These are phyloP conservation scores for Laothoe populi DNA, from an alignment of 2,888 invertebrate genomes.

Conservation along the genomic window DNA sequence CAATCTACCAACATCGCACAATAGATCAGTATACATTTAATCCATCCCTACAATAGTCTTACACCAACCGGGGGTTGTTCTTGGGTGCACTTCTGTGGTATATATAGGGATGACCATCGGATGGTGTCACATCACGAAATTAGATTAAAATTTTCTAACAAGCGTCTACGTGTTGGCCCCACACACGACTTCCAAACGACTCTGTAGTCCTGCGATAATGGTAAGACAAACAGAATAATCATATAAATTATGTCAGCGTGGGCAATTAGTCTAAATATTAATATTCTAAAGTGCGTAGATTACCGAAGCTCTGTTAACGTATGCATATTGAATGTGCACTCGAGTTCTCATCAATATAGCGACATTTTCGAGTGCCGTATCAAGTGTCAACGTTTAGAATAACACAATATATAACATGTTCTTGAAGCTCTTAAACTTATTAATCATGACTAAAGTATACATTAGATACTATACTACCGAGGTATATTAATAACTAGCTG, in stretches of 20 bases:
- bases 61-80: no score
- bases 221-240: no score
- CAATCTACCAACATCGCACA: no score
- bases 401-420: neutral
- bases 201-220: no score
- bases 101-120: no score
- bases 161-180: no score
- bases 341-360: neutral
- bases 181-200: no score
- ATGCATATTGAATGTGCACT: constrained; percentile 13
- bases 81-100: no score
- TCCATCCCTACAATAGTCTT: no score
- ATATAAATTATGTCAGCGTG: neutral
- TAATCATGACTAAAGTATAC: neutral
- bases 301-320: constrained; percentile 9
- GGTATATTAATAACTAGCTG: neutral
- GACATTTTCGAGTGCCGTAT: constrained; percentile 9
- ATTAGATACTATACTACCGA: neutral
- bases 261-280: neutral
- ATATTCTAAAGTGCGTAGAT: neutral
- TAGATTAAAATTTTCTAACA: no score
- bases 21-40: no score
- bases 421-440: constrained; percentile 3
- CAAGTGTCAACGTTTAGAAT: constrained; percentile 12
- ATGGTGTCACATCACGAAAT: no score